These are phyloP conservation scores for Campoletis raptor DNA, from an alignment of 2,888 invertebrate genomes.

Conservation along the genomic window DNA sequence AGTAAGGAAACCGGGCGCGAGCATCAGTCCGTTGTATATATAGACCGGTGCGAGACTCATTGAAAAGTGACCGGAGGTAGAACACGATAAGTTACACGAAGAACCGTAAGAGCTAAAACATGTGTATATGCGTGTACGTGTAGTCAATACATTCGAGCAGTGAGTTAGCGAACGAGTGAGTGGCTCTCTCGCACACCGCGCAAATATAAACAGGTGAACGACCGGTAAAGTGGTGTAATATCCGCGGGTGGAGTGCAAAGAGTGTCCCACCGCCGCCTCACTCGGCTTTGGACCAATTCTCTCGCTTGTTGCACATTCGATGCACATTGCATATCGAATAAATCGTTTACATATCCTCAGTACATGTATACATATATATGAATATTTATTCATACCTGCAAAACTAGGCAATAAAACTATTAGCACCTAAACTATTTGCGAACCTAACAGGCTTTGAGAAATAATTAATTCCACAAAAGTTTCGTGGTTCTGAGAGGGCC, in stretches of 20 bases:
- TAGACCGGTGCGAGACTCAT: conserved; percentile 55
- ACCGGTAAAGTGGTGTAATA: conserved; percentile 82
- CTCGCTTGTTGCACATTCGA: conserved; percentile 48
- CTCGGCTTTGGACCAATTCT: conserved; percentile 54
- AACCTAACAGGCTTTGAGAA: background rate
- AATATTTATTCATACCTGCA: background rate
- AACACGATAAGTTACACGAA: conserved; percentile 69
- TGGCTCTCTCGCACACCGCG: conserved; percentile 70
- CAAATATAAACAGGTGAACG: conserved; percentile 80
- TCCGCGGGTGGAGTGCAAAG: conserved; percentile 64
- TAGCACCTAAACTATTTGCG: background rate
- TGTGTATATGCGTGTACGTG: conserved; percentile 20
- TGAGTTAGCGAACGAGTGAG: conserved; percentile 69
- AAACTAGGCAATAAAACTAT: background rate
- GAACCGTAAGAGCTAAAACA: conserved; percentile 67
- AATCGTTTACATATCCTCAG: background rate
- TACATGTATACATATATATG: background rate
- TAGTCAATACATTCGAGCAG: conserved; percentile 55
- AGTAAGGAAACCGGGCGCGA: conserved; percentile 43
- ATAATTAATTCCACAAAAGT: background rate
- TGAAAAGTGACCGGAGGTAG: conserved; percentile 69
- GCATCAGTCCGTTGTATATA: conserved; percentile 15
- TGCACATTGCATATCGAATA: conserved; percentile 29
- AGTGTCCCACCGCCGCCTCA: conserved; percentile 55
- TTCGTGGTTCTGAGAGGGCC: background rate